Percentiles rank a stretch among this genome's conserved stretches.
Conservation (phyloP, 2,888 invertebrate species). For the Caenorhabditis sinica region DNA sequence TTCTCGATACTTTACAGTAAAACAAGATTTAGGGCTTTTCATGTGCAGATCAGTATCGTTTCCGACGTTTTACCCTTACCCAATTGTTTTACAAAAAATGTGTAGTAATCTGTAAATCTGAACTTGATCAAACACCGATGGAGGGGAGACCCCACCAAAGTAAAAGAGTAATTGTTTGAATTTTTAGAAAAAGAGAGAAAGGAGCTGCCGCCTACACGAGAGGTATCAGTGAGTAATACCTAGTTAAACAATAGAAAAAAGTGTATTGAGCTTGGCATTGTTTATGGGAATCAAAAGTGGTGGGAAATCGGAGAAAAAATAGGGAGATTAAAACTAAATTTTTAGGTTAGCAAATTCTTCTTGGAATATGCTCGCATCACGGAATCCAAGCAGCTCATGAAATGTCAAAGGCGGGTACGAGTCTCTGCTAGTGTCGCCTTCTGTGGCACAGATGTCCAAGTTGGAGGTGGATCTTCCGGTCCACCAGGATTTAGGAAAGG, state of each 20-base stretch:
- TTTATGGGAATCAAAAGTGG: too few species aligned
- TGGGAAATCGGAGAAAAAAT: too few species aligned
- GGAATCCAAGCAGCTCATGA: too few species aligned
- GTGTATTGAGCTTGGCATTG: background rate
- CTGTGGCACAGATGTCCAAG: too few species aligned
- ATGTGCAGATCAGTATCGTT: constrained; percentile 36
- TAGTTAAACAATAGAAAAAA: background rate
- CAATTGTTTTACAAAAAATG: background rate
- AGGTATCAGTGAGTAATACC: constrained; percentile 36
- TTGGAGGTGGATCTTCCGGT: too few species aligned
- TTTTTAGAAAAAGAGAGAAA: background rate
- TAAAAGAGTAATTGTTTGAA: constrained; percentile 2
- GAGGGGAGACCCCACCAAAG: constrained; percentile 4
- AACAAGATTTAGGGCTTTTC: constrained; percentile 43
- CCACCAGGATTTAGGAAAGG: too few species aligned
- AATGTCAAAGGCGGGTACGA: too few species aligned
- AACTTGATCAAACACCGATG: constrained; percentile 37
- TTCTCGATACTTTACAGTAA: constrained; percentile 50
- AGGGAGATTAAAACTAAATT: too few species aligned
- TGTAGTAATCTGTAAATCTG: constrained; percentile 31
- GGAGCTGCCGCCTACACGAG: constrained; percentile 9
- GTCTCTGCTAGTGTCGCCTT: too few species aligned
- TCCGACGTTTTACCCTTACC: constrained; percentile 6
- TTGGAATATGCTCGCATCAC: background rate
- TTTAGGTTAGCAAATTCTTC: too few species aligned